Percentiles rank a stretch among this genome's conserved stretches.
Conservation (phyloP, 2,797 vertebrate species). For the Lophius americanus region DNA sequence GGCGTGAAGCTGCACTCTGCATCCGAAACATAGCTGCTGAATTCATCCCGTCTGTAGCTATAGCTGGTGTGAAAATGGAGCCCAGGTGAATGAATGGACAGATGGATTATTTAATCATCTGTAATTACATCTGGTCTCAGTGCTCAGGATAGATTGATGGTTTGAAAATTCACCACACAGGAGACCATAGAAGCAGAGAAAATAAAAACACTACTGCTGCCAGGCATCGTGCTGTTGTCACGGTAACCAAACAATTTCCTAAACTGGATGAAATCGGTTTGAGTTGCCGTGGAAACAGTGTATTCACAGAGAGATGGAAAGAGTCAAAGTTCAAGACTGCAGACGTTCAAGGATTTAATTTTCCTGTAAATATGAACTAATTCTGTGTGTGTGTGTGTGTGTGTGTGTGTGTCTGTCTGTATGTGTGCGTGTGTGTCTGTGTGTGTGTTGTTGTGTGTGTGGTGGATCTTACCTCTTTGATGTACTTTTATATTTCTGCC, state of each 20-base stretch:
- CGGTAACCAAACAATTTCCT: conserved; percentile 42
- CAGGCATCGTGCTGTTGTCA: conserved; percentile 35
- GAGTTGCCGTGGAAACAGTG: conserved; percentile 54
- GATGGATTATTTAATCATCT: neutral
- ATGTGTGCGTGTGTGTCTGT: conserved; percentile 21
- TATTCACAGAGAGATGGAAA: neutral
- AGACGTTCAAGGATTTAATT: neutral
- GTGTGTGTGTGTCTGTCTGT: conserved; percentile 3
- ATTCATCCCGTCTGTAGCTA: too few species aligned
- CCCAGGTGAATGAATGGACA: neutral
- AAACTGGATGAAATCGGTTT: conserved; percentile 49
- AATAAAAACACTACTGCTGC: conserved; percentile 18
- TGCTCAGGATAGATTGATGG: neutral
- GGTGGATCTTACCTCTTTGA: conserved; percentile 70
- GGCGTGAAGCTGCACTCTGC: neutral
- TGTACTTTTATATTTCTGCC: conserved; percentile 78
- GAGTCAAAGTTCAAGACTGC: conserved; percentile 26
- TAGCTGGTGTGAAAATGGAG: neutral
- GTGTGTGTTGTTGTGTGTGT: conserved; percentile 23
- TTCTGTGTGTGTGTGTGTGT: neutral
- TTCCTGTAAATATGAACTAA: neutral
- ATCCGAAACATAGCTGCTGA: neutral
- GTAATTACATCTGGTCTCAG: neutral
- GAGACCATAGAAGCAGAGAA: conserved; percentile 3
- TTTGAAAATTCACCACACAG: conserved; percentile 2